Evolutionary conservation across 35 echinoderm and acorn worm genomes (phyloP), one percentile per base, ranked within the genome.

Genomic region (Apostichopus californicus): DNA sequence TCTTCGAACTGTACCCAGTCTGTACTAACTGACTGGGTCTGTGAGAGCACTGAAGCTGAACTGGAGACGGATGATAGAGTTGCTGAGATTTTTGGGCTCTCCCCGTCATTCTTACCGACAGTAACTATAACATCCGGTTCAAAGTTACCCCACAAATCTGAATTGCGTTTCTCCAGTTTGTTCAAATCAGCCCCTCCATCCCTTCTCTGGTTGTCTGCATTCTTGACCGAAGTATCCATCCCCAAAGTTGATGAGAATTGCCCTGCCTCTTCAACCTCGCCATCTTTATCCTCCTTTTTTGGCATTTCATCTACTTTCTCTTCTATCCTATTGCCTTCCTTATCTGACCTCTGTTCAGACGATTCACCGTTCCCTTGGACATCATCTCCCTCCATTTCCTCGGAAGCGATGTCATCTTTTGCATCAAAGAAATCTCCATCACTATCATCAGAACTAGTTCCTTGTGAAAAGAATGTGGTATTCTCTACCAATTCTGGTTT

Each of bases 81-180:
- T 75, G 71, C 20, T 7, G 71, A 75, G 14, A 83, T 57, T 18
- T 83, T 54, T 6, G 80, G 15, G 53, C 52, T 57, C 5, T 57
- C 80, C 11, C 9, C 9, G 17, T 14, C 53, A 55, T 55, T 83
- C 11, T 9, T 83, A 4, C 20, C 80, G 5, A 83, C 81, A 17
- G 17, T 57, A 26, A 85, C 14, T 54, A 85, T 85, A 22, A 52
- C 81, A 85, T 85, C 81, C 1, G 81, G 81, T 59, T 85, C 81
- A 85, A 85, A 85, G 57, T 85, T 85, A 85, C 81, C 81, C 81
- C 81, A 85, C 6, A 85, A 58, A 58, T 85, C 81, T 17, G 81
- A 85, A 25, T 59, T 56, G 9, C 81, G 55, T 85, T 85, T 85
- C 17, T 59, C 57, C 15, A 20, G 18, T 13, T 75, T n/a, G 17